Percentiles rank a stretch among this genome's conserved stretches.
These are phyloP conservation scores for Grammomys dolichurus DNA, from an alignment of 2,113 vertebrate species.

Conservation along the genomic window DNA sequence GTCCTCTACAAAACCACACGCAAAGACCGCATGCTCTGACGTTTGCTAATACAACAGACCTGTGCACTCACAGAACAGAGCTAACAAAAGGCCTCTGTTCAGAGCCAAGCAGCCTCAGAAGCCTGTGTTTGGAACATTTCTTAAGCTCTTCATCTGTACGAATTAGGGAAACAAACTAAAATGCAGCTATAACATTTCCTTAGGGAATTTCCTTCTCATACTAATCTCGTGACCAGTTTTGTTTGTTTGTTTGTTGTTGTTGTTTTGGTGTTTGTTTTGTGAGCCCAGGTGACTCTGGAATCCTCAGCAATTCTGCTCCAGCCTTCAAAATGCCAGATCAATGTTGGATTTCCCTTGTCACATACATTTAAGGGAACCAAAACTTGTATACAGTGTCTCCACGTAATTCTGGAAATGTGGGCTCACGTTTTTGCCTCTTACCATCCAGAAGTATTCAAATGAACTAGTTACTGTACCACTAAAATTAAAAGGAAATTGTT, in stretches of 20 bases:
- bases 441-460: conserved; percentile 24
- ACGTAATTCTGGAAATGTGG: not conserved
- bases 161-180: not conserved
- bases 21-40: not conserved
- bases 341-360: not conserved
- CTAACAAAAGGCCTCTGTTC: not conserved
- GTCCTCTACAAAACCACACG: not conserved
- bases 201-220: conserved; percentile 14
- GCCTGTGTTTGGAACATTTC: not conserved
- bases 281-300: not conserved
- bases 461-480: not conserved
- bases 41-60: not conserved
- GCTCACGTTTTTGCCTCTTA: not conserved
- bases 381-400: conserved; percentile 22
- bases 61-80: not conserved
- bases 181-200: not conserved
- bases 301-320: not conserved
- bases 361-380: conserved; percentile 32
- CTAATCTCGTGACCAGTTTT: not conserved
- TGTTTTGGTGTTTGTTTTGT: too few relatives aligned
- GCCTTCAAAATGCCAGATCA: not conserved
- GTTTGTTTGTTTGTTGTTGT: not conserved
- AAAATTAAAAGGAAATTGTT: conserved; percentile 44
- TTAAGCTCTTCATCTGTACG: not conserved
- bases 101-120: not conserved